Percentiles rank a stretch among this genome's conserved stretches.
These are phyloP conservation scores for Metallyticus violacea DNA, from an alignment of 2,888 invertebrate species.

Conservation along the genomic window DNA sequence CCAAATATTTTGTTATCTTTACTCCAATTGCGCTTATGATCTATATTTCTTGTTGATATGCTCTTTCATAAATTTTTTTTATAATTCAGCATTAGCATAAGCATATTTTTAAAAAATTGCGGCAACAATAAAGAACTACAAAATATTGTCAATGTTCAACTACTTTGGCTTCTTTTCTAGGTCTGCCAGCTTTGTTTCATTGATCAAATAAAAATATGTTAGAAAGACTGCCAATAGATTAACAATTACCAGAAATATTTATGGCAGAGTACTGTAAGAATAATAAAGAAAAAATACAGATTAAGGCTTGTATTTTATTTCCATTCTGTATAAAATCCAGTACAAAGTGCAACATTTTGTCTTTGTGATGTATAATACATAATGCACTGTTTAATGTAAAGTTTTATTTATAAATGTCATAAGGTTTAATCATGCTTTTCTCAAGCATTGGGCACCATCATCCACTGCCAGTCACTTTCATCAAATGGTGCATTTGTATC, in stretches of 20 bases:
- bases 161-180: not conserved
- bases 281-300: not conserved
- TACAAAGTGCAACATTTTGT: not conserved
- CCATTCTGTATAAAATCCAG: not conserved
- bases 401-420: not conserved
- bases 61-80: too few species aligned
- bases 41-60: too few species aligned
- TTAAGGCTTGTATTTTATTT: not conserved
- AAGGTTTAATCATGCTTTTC: not conserved
- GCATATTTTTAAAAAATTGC: too few species aligned
- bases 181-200: not conserved
- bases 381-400: not conserved
- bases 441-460: not conserved
- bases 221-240: not conserved
- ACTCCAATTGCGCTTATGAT: too few species aligned
- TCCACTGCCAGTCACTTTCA: constrained; percentile 3
- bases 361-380: not conserved
- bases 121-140: too few species aligned
- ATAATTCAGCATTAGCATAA: too few species aligned
- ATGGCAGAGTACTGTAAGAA: not conserved
- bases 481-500: constrained; percentile 2
- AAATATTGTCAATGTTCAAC: not conserved
- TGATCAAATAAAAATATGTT: not conserved
- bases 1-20: too few species aligned
- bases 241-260: not conserved